Base-by-base conservation (phyloP, 2,797 vertebrate species). In the Sphenopsis melanotis region DNA sequence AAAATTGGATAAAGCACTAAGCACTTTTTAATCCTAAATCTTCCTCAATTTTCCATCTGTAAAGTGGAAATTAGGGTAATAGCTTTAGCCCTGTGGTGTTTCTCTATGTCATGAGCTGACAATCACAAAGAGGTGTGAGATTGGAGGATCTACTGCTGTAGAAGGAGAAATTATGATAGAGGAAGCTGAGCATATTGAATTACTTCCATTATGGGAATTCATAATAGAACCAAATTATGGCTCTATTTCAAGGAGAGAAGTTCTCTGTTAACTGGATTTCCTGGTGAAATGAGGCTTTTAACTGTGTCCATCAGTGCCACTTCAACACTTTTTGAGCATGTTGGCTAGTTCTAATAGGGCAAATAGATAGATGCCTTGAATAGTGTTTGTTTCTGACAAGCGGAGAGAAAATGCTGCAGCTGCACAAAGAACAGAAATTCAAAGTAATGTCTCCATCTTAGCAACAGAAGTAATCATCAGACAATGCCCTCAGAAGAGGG, bases 241-340 rank as follows among this genome's bases (percentile, higher is more conserved):
- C 20, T 92, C 63, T 52, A 76, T 89, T 94, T 76, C 49, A 76
- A 87, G 60, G 39, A 83, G 41, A 20, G 42, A 66, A 74, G 59
- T 95, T 96, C 70, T 81, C 80, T 70, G 66, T 76, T 89, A 92
- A 87, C 68, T 90, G 50, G 50, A 53, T 92, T 83, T 94, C 69
- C 83, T 81, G 50, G 78, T 76, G 79, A 94, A 94, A 93, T 30
- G 41, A 86, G 66, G 87, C 88, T 94, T 95, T 91, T 84, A 95
- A 65, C 90, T 83, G 30, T 59, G 49, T 61, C 71, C 75, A 7
- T 83, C 69, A 86, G 61, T 32, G 42, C 63, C 74, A 88, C 65
- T 93, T 92, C 75, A 90, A 60, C 61, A 52, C 32, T 46, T 71
- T 18, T 29, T 23, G 27, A 81, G 39, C 39, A 57, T 39, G 26